phyloP scores from a whole-genome alignment of 2,113 vertebrate genomes.

The Leptobrachium ailaonicum region DNA sequence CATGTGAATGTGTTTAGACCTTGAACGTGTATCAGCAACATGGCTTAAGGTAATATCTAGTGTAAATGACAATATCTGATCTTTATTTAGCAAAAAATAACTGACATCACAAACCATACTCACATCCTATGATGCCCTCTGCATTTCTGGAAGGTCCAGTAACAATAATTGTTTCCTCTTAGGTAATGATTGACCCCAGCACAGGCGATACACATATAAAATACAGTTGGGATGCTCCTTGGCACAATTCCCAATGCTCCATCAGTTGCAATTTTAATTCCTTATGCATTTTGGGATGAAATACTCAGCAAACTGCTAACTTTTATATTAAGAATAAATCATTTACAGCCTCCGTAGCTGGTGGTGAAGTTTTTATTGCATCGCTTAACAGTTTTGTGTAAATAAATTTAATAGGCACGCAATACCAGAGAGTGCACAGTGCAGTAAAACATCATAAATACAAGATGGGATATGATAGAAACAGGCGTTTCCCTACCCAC shows the following conservation, averaged over 20 bases:
- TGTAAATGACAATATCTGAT: too few species aligned
- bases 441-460: slow-evolving; percentile 42
- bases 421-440: slow-evolving; percentile 37
- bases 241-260: background rate
- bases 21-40: too few species aligned
- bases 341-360: slow-evolving; percentile 43
- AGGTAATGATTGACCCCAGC: too few species aligned
- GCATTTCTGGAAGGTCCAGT: too few species aligned
- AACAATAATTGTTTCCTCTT: too few species aligned
- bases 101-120: too few species aligned
- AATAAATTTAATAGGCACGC: slow-evolving; percentile 49
- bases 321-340: slow-evolving; percentile 49
- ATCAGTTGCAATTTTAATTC: slow-evolving; percentile 39
- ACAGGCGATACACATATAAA: background rate
- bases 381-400: slow-evolving; percentile 51
- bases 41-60: too few species aligned
- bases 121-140: too few species aligned
- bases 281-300: slow-evolving; percentile 43
- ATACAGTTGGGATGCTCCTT: background rate
- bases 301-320: slow-evolving; percentile 46
- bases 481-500: slow-evolving; percentile 34
- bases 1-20: too few species aligned
- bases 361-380: slow-evolving; percentile 45
- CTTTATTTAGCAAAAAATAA: too few species aligned
- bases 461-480: slow-evolving; percentile 47